Evolutionary conservation across 2,797 vertebrate species (phyloP).

Genomic region (Selene dorsalis): DNA sequence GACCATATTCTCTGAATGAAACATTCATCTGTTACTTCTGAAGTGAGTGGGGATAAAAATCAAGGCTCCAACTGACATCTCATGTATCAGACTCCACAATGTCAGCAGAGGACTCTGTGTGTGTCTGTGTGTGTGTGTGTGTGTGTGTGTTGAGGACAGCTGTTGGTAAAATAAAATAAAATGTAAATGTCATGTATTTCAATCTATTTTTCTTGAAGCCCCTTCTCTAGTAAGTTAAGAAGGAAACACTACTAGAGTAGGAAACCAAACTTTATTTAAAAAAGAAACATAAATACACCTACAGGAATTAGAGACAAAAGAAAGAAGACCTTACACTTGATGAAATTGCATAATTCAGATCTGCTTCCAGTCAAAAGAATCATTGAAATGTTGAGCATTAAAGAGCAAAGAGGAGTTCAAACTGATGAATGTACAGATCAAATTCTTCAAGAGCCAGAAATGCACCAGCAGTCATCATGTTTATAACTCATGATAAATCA

Average conservation of each 20-base stretch:
- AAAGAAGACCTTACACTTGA: conserved; percentile 47
- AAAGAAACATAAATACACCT: conserved; percentile 74
- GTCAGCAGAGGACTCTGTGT: conserved; percentile 35
- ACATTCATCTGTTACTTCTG: conserved; percentile 21
- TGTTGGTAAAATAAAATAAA: not conserved
- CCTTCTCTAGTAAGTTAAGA: not conserved
- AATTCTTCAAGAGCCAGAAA: not conserved
- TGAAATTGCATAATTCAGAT: conserved; percentile 65
- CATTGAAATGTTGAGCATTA: conserved; percentile 12
- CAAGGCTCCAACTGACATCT: conserved; percentile 15
- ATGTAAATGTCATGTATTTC: no score
- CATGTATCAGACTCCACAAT: conserved; percentile 13
- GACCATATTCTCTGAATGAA: no score
- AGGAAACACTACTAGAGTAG: conserved; percentile 34
- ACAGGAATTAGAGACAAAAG: conserved; percentile 54
- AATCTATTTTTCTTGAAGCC: not conserved
- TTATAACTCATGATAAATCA: not conserved
- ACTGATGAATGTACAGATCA: not conserved
- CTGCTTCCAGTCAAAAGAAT: conserved; percentile 37
- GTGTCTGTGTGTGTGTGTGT: conserved; percentile 11
- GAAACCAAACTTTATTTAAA: conserved; percentile 79
- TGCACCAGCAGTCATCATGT: conserved; percentile 8
- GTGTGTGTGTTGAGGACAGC: not conserved
- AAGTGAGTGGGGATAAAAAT: conserved; percentile 17
- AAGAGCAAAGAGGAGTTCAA: conserved; percentile 11